These are phyloP conservation scores for Temnothorax ravouxi DNA, from an alignment of 2,888 invertebrate species.

Conservation along the genomic window DNA sequence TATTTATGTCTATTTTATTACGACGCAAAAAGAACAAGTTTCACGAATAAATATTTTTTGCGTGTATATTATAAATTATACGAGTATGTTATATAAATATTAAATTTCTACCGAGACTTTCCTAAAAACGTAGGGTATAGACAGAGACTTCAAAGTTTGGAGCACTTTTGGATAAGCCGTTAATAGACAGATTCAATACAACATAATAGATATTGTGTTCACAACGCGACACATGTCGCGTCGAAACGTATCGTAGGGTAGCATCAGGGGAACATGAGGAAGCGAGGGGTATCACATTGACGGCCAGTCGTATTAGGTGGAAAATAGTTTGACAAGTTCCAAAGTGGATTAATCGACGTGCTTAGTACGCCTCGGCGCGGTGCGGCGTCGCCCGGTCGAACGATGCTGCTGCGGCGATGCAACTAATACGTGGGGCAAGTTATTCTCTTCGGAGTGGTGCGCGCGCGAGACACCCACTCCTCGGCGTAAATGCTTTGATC, in stretches of 20 bases:
- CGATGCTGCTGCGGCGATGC: slow-evolving; percentile 33
- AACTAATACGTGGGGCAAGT: slow-evolving; percentile 63
- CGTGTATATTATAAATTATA: background rate
- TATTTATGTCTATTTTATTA: background rate
- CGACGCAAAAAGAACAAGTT: background rate
- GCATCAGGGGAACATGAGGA: background rate
- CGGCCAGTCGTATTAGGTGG: slow-evolving; percentile 32
- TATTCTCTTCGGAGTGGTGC: slow-evolving; percentile 66
- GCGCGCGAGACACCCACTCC: slow-evolving; percentile 26
- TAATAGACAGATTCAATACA: background rate
- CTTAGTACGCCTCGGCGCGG: slow-evolving; percentile 46
- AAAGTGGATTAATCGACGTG: slow-evolving; percentile 67
- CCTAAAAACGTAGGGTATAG: background rate
- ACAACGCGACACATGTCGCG: background rate
- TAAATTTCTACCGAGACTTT: background rate
- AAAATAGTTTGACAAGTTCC: slow-evolving; percentile 58
- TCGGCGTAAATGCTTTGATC: slow-evolving; percentile 73
- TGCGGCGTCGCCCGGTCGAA: slow-evolving; percentile 41
- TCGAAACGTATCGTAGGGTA: background rate
- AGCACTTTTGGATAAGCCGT: background rate
- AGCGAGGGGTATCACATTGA: slow-evolving; percentile 30
- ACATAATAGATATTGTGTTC: background rate
- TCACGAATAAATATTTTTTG: background rate
- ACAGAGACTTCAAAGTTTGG: background rate
- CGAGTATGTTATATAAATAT: too few species aligned